Evolutionary conservation across 2,888 invertebrate species (phyloP), one percentile per base, ranked within the genome.

Genomic region (Cheilosia soror): DNA sequence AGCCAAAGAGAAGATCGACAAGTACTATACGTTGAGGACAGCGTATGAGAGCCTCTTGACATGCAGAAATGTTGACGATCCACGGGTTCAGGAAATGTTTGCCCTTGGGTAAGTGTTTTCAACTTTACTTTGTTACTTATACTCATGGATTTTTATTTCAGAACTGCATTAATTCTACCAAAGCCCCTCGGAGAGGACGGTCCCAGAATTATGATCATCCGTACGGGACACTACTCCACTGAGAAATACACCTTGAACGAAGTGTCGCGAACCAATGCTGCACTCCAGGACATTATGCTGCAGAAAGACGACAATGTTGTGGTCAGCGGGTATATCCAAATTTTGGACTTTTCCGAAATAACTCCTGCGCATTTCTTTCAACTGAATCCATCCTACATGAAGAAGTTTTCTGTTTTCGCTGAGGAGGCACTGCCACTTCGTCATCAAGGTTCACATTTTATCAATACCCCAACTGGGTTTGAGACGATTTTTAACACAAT

Each of bases 341-440:
- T 95, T 29, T 91, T 95, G 57, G 95, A 95, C 88, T 90, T 95
- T 89, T 90, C 93, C 57, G 92, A 93, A 47, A 92, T 94, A 2
- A 93, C 93, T 0, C 88, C 94, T n/a, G 93, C 91, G n/a, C 94
- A 95, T 85, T 90, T 94, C 20, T 92, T 93, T 49, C 94, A 94
- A 88, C 93, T 94, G 90, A 94, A 94, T 0, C 94, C 95, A 1
- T 90, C 93, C 0, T 87, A 94, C 25, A 93, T 94, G 11, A 95
- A 94, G 88, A 95, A 95, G 88, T 91, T 93, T 42, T 92, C 93
- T 15, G 92, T 92, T 0, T 93, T 92, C 76, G 87, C 93, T 29
- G 94, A 95, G 90, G 94, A 95, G 78, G 94, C 93, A 0, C 90
- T 94, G 76, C 95, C 96, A 0, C 89, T 94, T 15, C 92, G 95